A percentile compares a stretch with the other conserved stretches of the same genome.
Conservation (phyloP, 2,113 vertebrate genomes). For the Oreocharis arfaki region DNA sequence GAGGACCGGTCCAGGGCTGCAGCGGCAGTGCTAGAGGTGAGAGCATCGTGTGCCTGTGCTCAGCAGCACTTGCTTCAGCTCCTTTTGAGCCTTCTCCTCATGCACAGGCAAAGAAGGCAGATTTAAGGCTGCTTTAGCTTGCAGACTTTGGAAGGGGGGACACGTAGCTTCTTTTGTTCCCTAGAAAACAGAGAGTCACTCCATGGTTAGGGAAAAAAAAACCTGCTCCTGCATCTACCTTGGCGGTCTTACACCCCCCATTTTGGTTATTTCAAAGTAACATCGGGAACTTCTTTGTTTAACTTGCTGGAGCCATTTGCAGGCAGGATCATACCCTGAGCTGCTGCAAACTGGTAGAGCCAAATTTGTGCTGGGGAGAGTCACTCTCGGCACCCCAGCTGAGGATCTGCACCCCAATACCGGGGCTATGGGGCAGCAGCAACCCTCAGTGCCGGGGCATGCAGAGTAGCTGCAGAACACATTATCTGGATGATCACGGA, state of each 20-base stretch:
- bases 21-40: background rate
- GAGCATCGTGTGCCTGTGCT: background rate
- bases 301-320: background rate
- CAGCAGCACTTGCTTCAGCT: background rate
- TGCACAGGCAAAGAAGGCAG: background rate
- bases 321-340: background rate
- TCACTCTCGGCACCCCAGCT: background rate
- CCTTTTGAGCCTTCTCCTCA: background rate
- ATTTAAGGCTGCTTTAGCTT: background rate
- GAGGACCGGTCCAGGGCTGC: background rate
- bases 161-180: accelerated
- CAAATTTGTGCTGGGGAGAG: accelerated
- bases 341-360: background rate
- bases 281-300: background rate
- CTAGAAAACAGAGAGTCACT: background rate
- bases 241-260: accelerated
- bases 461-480: background rate
- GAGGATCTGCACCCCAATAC: background rate
- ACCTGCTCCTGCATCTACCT: background rate
- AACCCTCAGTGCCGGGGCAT: background rate
- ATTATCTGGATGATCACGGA: background rate
- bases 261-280: background rate
- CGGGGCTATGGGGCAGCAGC: accelerated
- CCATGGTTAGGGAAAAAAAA: background rate
- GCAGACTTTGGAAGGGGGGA: background rate